phyloP scores from a whole-genome alignment of 2,797 vertebrate genomes.

The Melopsittacus undulatus region DNA sequence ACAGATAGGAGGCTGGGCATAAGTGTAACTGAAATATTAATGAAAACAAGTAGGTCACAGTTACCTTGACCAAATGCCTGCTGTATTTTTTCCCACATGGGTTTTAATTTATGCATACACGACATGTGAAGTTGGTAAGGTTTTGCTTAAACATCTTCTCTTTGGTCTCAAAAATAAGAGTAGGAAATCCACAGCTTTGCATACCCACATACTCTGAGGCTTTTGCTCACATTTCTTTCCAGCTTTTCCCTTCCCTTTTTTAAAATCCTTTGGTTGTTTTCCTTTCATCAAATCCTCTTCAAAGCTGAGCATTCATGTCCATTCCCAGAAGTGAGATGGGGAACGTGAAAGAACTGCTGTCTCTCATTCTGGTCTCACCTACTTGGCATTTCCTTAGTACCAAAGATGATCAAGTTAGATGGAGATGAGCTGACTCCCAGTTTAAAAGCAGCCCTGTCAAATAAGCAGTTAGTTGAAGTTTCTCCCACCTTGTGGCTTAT shows the following conservation, averaged over 20 bases:
- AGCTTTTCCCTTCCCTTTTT: neutral
- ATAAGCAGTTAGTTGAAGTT: neutral
- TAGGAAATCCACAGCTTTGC: conserved; percentile 20
- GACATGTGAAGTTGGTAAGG: neutral
- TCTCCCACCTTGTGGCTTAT: neutral
- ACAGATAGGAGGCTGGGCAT: neutral
- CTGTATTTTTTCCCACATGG: neutral
- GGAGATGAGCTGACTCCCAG: neutral
- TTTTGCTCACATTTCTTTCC: neutral
- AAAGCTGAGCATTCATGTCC: neutral
- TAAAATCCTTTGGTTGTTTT: neutral
- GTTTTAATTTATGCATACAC: neutral
- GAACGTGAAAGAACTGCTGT: neutral
- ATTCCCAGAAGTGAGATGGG: neutral
- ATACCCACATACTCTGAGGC: neutral
- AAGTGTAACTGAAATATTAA: neutral
- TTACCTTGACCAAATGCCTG: neutral
- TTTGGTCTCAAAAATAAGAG: neutral
- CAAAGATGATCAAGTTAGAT: neutral
- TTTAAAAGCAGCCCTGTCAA: neutral
- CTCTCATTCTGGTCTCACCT: neutral
- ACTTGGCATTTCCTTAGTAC: neutral
- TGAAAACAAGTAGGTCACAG: neutral
- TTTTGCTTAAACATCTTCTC: neutral
- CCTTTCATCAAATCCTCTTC: neutral